These are phyloP conservation scores for Neocloeon triangulifer DNA, from an alignment of 1,140 invertebrate species.

Conservation along the genomic window DNA sequence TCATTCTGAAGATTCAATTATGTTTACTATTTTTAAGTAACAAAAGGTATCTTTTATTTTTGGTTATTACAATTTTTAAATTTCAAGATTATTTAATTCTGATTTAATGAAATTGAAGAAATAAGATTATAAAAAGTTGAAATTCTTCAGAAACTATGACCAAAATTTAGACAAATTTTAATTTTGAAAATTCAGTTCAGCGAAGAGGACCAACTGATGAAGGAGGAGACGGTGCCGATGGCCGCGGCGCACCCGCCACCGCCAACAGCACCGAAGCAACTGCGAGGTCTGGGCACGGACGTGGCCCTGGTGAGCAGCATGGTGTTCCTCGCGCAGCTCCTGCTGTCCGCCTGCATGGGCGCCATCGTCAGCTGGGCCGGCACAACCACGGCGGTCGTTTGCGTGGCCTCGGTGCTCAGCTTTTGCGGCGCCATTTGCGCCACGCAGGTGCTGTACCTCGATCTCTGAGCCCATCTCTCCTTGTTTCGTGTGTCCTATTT, in stretches of 20 bases:
- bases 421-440: constrained; percentile 64
- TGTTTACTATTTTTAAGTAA: no score
- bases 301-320: constrained; percentile 82
- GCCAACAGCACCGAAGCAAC: constrained; percentile 16
- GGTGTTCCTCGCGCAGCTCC: constrained; percentile 86
- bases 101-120: no score
- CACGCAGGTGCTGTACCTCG: constrained; percentile 69
- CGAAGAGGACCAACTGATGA: constrained; percentile 1
- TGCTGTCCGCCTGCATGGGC: constrained; percentile 69
- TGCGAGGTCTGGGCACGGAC: constrained; percentile 79
- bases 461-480: constrained; percentile 44
- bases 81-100: no score
- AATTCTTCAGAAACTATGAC: no score
- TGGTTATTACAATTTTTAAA: no score
- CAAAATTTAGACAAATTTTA: no score
- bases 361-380: constrained; percentile 47
- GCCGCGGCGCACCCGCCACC: no score
- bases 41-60: no score
- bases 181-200: no score
- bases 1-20: no score
- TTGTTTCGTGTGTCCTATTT: neutral
- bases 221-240: no score
- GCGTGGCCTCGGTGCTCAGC: constrained; percentile 56
- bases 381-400: constrained; percentile 69
- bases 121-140: no score